Percentiles rank a stretch among this genome's conserved stretches.
phyloP scores from a whole-genome alignment of 2,888 invertebrate genomes.

The Lampropteryx suffumata region DNA sequence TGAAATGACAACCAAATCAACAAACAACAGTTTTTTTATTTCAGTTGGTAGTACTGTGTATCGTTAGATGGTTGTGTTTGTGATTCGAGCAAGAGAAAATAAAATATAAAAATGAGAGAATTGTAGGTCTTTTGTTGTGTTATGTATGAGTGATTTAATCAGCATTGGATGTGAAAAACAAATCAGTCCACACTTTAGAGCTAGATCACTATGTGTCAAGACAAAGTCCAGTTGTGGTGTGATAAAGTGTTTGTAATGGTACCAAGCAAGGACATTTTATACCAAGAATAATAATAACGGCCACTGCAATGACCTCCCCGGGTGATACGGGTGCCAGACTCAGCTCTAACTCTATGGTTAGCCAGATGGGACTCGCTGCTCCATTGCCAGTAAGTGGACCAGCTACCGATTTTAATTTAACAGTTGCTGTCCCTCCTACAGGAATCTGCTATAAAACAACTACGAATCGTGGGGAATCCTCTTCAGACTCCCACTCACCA shows the following conservation, averaged over 20 bases:
- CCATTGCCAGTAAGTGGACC: conserved; percentile 32
- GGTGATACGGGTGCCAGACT: conserved; percentile 51
- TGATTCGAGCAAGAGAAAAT: background rate
- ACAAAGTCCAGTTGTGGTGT: conserved; percentile 7
- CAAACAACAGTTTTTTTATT: too few species aligned
- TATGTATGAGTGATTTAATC: background rate
- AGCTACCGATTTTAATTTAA: conserved; percentile 53
- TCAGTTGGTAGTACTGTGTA: conserved; percentile 26
- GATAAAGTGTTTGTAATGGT: conserved; percentile 45
- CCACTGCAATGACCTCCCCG: conserved; percentile 58
- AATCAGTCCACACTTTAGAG: background rate
- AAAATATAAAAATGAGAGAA: too few species aligned
- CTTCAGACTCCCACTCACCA: conserved; percentile 74
- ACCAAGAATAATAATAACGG: conserved; percentile 41
- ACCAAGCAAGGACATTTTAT: conserved; percentile 48
- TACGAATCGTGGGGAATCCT: conserved; percentile 59
- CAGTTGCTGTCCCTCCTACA: conserved; percentile 52
- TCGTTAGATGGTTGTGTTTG: conserved; percentile 18
- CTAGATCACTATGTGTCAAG: conserved; percentile 3
- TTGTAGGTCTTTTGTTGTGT: background rate
- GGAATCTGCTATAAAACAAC: conserved; percentile 48
- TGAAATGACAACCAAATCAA: too few species aligned
- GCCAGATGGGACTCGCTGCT: conserved; percentile 45
- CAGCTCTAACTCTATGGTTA: conserved; percentile 51
- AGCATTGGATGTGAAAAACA: background rate